Evolutionary conservation across 2,888 invertebrate species (phyloP), one percentile per base, ranked within the genome.

Genomic region (Drosophila buzzatii): DNA sequence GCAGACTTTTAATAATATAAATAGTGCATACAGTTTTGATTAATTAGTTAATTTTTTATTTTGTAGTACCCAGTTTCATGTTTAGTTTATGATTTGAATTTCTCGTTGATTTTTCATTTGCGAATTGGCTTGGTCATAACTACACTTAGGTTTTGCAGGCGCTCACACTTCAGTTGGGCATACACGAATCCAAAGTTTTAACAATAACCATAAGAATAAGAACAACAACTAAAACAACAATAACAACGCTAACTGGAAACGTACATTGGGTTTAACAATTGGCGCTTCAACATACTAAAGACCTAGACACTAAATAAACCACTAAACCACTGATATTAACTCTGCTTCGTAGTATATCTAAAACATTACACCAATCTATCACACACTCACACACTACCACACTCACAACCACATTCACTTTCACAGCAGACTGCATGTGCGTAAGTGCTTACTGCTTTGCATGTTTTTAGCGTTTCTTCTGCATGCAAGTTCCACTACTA

Each of bases 391-490:
- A 63, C 56, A 45, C n/a, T n/a, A n/a, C n/a, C 44, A 18, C 39
- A 37, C 37, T 7, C 18, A 58, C 42, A 18, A 27, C 16, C 52
- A 6, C 37, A 16, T 51, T 57, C 49, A 31, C 20, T 10, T 23
- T 20, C 42, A 31, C 41, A 55, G 10, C n/a, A 56, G 47, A 62
- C 47, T 69, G 85, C 79, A 78, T 87, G 79, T 65, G 70, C 72
- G 62, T 83, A 68, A 68, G 60, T 81, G 70, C 59, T 65, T 77
- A 70, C 56, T 58, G 82, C 88, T 80, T 85, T 56, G 90, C 85
- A 89, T 82, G 89, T 64, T 81, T 69, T 37, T 68, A 55, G 53
- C 31, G 65, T 58, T 57, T 45, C 44, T 41, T 57, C 51, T 60
- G 70, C 64, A 52, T 59, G 70, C 44, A 9, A n/a, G n/a, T 35